Conservation (phyloP, 1,140 invertebrate genomes). For the Teleopsis dalmanni region DNA sequence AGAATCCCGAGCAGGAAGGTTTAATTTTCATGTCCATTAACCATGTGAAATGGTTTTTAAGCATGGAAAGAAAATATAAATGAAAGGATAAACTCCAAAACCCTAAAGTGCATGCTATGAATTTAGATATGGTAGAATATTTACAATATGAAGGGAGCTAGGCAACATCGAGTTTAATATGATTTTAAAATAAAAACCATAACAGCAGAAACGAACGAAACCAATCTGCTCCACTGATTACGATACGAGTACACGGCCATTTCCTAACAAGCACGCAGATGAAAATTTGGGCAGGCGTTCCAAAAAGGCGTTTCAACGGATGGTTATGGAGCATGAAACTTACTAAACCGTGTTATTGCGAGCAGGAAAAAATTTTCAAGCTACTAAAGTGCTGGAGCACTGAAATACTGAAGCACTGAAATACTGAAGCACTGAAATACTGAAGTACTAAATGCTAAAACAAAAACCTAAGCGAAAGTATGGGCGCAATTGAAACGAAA, state of each 20-base stretch:
- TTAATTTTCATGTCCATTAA: constrained; percentile 45
- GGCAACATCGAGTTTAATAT: background rate
- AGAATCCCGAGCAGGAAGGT: too few relatives aligned
- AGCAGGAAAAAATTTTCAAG: too few relatives aligned
- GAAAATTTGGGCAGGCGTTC: background rate
- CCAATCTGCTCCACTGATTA: background rate
- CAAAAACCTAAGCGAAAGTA: too few relatives aligned
- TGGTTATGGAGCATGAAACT: constrained; percentile 38
- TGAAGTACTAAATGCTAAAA: too few relatives aligned
- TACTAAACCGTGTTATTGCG: constrained; percentile 43
- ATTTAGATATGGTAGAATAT: background rate
- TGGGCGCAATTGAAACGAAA: too few relatives aligned
- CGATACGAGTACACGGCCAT: background rate
- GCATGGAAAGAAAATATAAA: too few relatives aligned
- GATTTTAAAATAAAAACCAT: too few relatives aligned
- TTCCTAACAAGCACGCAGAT: background rate
- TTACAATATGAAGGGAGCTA: background rate
- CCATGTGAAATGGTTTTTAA: constrained; percentile 30
- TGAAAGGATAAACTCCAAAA: background rate
- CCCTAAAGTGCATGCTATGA: background rate
- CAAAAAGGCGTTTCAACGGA: constrained; percentile 19
- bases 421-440: too few relatives aligned
- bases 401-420: too few relatives aligned
- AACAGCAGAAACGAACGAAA: too few relatives aligned
- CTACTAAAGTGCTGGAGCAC: too few relatives aligned